Conservation (phyloP, 2,888 invertebrate genomes). For the Anaspis maculata region DNA sequence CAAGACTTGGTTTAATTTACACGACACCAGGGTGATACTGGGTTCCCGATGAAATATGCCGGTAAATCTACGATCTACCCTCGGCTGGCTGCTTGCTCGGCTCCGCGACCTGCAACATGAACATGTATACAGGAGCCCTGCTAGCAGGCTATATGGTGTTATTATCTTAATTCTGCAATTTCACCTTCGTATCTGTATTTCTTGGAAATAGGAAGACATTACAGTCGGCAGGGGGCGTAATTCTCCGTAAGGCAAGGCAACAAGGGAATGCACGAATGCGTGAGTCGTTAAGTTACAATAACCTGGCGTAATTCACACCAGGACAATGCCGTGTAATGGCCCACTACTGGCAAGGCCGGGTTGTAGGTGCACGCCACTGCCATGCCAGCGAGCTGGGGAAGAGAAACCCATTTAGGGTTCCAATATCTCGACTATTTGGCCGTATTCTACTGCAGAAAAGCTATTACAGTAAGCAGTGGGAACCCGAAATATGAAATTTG, state of each 20-base stretch:
- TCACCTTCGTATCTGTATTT: slow-evolving; percentile 17
- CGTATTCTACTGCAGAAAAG: too few relatives aligned
- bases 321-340: slow-evolving; percentile 21
- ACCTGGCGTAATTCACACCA: slow-evolving; percentile 26
- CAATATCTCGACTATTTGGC: too few relatives aligned
- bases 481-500: too few relatives aligned
- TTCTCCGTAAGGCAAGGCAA: slow-evolving; percentile 19
- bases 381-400: too few relatives aligned
- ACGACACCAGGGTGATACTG: not conserved
- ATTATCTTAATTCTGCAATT: slow-evolving; percentile 17
- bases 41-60: slow-evolving; percentile 9
- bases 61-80: slow-evolving; percentile 13
- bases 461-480: too few relatives aligned
- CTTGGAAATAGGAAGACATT: slow-evolving; percentile 19
- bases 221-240: slow-evolving; percentile 18
- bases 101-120: too few relatives aligned
- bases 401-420: too few relatives aligned
- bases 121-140: too few relatives aligned
- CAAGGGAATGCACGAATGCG: slow-evolving; percentile 23
- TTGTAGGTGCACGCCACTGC: slow-evolving; percentile 3
- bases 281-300: slow-evolving; percentile 28
- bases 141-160: too few relatives aligned
- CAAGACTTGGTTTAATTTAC: slow-evolving; percentile 1
- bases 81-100: slow-evolving; percentile 1
- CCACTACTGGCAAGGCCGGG: slow-evolving; percentile 11